Conservation (phyloP, 2,888 invertebrate genomes). For the Serrognathus titanus region DNA sequence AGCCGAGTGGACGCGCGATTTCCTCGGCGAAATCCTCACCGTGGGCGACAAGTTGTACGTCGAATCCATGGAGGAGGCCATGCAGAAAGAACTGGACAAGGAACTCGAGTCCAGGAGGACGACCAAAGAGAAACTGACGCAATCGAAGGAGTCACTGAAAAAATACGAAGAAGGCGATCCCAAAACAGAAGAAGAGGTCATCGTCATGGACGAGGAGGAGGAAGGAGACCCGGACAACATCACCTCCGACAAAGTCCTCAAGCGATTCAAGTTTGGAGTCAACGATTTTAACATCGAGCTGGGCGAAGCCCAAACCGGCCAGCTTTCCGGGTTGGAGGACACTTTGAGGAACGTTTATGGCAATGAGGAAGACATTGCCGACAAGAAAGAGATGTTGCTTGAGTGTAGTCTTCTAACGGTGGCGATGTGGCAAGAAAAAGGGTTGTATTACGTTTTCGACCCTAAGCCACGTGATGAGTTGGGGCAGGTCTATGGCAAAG, state of each 20-base stretch:
- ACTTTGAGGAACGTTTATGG: conserved; percentile 1
- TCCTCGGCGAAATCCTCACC: conserved; percentile 41
- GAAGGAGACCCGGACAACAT: conserved; percentile 30
- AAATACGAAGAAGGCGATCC: background rate
- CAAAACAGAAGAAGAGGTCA: conserved; percentile 19
- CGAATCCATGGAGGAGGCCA: conserved; percentile 31
- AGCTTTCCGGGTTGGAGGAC: conserved; percentile 4
- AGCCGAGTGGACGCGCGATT: conserved; percentile 36
- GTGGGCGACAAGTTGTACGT: conserved; percentile 40
- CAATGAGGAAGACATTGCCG: conserved; percentile 4
- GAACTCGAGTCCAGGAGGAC: conserved; percentile 17
- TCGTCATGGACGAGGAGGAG: background rate
- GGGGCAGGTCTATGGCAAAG: conserved; percentile 41
- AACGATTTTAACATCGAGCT: conserved; percentile 36
- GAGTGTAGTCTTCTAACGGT: conserved; percentile 36
- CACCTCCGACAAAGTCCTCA: conserved; percentile 36
- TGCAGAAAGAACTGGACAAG: conserved; percentile 22
- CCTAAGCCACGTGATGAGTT: conserved; percentile 39
- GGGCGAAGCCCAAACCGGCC: conserved; percentile 15
- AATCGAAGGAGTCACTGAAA: conserved; percentile 2
- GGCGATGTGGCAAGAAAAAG: conserved; percentile 40
- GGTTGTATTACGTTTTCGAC: conserved; percentile 42
- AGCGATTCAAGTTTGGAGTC: conserved; percentile 41
- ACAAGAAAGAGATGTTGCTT: conserved; percentile 30
- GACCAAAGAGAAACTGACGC: background rate